Evolutionary conservation across 1,140 invertebrate genomes (phyloP).

Genomic region (Drosophila subobscura): DNA sequence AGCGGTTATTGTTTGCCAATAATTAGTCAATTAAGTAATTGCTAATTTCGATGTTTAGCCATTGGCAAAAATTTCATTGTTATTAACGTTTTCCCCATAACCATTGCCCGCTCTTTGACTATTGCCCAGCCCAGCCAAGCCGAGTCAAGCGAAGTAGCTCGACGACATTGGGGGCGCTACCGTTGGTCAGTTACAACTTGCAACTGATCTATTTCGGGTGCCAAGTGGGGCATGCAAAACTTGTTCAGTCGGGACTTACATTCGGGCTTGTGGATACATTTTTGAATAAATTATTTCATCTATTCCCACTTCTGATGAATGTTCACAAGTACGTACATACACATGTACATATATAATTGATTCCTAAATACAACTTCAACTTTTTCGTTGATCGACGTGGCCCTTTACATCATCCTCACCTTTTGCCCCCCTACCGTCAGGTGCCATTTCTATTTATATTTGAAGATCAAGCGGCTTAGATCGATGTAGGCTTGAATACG

Average conservation of each 20-base stretch:
- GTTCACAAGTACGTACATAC: background rate
- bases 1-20: slow-evolving; percentile 56
- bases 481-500: too few relatives aligned
- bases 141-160: background rate
- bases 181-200: slow-evolving; percentile 1
- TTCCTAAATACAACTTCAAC: slow-evolving; percentile 3
- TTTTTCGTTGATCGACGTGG: background rate
- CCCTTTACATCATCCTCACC: too few relatives aligned
- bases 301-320: too few relatives aligned
- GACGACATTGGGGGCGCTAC: slow-evolving; percentile 18
- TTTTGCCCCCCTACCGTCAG: too few relatives aligned
- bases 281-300: too few relatives aligned
- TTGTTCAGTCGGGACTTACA: background rate
- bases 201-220: slow-evolving; percentile 26
- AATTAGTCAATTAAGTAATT: slow-evolving; percentile 73
- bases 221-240: slow-evolving; percentile 25
- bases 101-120: slow-evolving; percentile 17
- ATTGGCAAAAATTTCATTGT: slow-evolving; percentile 50
- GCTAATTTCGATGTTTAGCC: slow-evolving; percentile 64
- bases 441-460: too few relatives aligned
- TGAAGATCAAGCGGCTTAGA: too few relatives aligned
- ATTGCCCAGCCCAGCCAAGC: slow-evolving; percentile 25
- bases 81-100: slow-evolving; percentile 49
- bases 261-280: slow-evolving; percentile 1
- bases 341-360: slow-evolving; percentile 11